These are phyloP conservation scores for Oreohelix idahoensis DNA, from an alignment of 1,140 invertebrate genomes.

Conservation along the genomic window DNA sequence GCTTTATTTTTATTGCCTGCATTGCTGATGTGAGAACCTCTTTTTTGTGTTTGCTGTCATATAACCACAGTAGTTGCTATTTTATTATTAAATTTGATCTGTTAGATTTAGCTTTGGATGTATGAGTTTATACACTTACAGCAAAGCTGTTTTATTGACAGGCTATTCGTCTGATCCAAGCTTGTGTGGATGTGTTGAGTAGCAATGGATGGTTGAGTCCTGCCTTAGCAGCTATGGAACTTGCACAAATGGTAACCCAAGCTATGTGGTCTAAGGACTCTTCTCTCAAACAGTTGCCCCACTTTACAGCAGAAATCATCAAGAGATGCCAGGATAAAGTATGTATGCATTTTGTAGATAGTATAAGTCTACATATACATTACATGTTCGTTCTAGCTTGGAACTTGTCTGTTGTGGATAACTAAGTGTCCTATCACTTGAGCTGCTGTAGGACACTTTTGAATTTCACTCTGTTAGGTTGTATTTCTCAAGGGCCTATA, in stretches of 20 bases:
- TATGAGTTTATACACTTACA: background rate
- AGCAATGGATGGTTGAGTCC: slow-evolving; percentile 98
- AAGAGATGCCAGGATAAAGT: slow-evolving; percentile 92
- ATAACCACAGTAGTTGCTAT: too few relatives aligned
- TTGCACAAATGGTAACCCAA: slow-evolving; percentile 99
- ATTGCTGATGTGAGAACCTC: too few relatives aligned
- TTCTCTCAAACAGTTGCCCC: slow-evolving; percentile 96
- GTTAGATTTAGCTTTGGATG: too few relatives aligned
- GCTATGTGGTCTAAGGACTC: slow-evolving; percentile 99
- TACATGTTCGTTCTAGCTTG: too few relatives aligned
- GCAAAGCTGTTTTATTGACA: slow-evolving; percentile 25
- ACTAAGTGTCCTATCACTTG: too few relatives aligned
- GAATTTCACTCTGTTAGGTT: too few relatives aligned
- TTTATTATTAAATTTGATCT: too few relatives aligned
- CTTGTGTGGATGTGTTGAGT: slow-evolving; percentile 98
- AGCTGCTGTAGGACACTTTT: too few relatives aligned
- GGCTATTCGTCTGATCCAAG: slow-evolving; percentile 88
- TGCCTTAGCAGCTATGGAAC: slow-evolving; percentile 98
- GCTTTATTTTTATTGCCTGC: too few relatives aligned
- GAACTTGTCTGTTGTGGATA: too few relatives aligned
- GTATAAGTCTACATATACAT: too few relatives aligned
- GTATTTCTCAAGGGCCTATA: too few relatives aligned
- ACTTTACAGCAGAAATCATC: slow-evolving; percentile 92
- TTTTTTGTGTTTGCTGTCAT: background rate
- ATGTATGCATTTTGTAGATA: slow-evolving; percentile 5